phyloP scores from a whole-genome alignment of 2,113 vertebrate species.

The Hippocampus mohnikei region DNA sequence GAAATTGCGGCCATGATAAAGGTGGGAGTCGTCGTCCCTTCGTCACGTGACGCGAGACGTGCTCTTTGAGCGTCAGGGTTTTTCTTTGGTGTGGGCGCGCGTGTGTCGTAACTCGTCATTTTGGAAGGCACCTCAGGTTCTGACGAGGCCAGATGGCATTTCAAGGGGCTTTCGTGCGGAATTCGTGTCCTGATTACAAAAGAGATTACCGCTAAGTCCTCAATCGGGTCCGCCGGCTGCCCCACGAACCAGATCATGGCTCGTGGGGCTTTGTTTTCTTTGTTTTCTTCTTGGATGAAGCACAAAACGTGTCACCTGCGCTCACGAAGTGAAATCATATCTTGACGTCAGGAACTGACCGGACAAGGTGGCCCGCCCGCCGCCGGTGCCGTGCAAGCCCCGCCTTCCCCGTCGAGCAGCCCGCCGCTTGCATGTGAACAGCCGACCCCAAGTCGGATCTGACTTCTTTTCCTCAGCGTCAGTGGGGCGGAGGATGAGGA shows the following conservation, averaged over 20 bases:
- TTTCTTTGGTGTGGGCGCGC: background rate
- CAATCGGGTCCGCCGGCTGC: background rate
- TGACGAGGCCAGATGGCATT: constrained; percentile 53
- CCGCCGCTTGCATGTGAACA: too few species aligned
- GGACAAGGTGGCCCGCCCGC: too few species aligned
- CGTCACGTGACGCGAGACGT: too few species aligned
- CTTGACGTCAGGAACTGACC: background rate
- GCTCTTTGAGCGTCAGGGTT: background rate
- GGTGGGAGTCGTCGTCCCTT: constrained; percentile 38
- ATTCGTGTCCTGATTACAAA: background rate
- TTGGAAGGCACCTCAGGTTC: background rate
- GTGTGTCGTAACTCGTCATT: background rate
- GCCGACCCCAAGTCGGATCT: too few species aligned
- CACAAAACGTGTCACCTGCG: background rate
- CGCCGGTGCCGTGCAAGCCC: too few species aligned
- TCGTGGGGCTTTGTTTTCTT: background rate
- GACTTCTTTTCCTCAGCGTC: constrained; percentile 25
- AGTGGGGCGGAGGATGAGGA: constrained; percentile 41
- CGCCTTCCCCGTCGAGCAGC: too few species aligned
- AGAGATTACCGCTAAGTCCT: constrained; percentile 3
- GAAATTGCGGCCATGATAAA: constrained; percentile 54
- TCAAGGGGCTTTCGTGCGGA: constrained; percentile 36
- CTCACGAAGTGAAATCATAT: background rate
- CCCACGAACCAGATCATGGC: background rate
- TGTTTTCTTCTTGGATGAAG: background rate